Conservation (phyloP, 2,888 invertebrate genomes). For the Xylocampa areola region DNA sequence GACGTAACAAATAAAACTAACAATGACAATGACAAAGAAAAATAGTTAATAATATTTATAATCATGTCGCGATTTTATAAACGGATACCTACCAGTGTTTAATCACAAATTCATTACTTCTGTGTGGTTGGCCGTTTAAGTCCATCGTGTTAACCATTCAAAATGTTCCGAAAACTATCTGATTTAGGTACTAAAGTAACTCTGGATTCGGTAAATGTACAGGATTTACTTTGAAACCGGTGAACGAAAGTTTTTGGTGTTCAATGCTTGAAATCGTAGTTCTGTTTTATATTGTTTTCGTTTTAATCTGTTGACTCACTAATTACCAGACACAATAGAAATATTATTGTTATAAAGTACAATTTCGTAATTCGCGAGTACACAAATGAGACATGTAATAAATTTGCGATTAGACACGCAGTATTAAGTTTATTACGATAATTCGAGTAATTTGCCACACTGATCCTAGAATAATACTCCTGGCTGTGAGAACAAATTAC, state of each 20-base stretch:
- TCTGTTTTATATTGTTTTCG: too few relatives aligned
- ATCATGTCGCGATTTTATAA: too few relatives aligned
- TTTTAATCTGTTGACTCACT: too few relatives aligned
- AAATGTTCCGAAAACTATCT: conserved; percentile 17
- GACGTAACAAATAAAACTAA: too few relatives aligned
- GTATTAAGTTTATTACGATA: not conserved
- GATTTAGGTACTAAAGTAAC: too few relatives aligned
- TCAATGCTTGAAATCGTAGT: too few relatives aligned
- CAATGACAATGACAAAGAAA: too few relatives aligned
- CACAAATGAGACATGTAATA: not conserved
- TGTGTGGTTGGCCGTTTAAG: conserved; percentile 1
- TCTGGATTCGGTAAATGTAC: conserved; percentile 3
- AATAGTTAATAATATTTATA: too few relatives aligned
- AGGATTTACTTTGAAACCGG: conserved; percentile 8
- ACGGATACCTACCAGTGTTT: too few relatives aligned
- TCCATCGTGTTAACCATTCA: conserved; percentile 19
- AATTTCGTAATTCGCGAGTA: not conserved
- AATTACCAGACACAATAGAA: too few relatives aligned
- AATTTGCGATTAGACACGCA: conserved; percentile 4
- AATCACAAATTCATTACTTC: conserved; percentile 21
- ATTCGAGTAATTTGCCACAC: conserved; percentile 16
- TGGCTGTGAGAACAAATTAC: conserved; percentile 5
- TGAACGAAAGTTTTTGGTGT: too few relatives aligned
- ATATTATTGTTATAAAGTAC: too few relatives aligned
- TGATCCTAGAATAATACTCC: not conserved